Conservation (phyloP, 1,140 invertebrate genomes). For the Brachystomella parvula region DNA sequence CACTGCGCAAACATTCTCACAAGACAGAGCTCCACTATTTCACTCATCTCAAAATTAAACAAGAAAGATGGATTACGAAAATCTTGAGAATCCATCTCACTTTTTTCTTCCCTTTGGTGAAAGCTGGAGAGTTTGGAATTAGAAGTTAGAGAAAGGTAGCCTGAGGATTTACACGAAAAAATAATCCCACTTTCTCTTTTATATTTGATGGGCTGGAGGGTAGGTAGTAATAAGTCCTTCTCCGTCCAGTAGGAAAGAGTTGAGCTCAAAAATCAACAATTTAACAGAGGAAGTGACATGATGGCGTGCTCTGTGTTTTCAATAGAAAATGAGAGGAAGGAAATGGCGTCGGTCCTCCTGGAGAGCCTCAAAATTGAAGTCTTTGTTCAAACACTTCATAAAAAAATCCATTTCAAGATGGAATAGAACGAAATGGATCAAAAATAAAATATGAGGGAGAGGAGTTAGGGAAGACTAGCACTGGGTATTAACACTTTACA, state of each 20-base stretch:
- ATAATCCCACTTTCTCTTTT: neutral
- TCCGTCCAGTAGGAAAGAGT: neutral
- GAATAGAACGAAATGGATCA: neutral
- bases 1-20: neutral
- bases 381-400: constrained; percentile 7
- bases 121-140: too few relatives aligned
- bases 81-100: neutral
- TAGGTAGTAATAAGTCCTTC: too few relatives aligned
- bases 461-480: neutral
- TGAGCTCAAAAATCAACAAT: neutral
- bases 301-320: neutral
- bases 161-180: neutral
- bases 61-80: neutral
- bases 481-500: constrained; percentile 5
- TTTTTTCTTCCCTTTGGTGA: too few relatives aligned
- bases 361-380: constrained; percentile 3
- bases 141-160: neutral
- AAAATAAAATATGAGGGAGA: constrained; percentile 2
- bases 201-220: neutral
- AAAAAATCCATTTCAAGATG: constrained; percentile 3
- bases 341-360: too few relatives aligned
- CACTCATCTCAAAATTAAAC: constrained; percentile 3
- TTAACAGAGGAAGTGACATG: neutral
- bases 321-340: too few relatives aligned
- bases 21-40: neutral